phyloP scores from a whole-genome alignment of 2,888 invertebrate species.

The Mellilla xanthometata region DNA sequence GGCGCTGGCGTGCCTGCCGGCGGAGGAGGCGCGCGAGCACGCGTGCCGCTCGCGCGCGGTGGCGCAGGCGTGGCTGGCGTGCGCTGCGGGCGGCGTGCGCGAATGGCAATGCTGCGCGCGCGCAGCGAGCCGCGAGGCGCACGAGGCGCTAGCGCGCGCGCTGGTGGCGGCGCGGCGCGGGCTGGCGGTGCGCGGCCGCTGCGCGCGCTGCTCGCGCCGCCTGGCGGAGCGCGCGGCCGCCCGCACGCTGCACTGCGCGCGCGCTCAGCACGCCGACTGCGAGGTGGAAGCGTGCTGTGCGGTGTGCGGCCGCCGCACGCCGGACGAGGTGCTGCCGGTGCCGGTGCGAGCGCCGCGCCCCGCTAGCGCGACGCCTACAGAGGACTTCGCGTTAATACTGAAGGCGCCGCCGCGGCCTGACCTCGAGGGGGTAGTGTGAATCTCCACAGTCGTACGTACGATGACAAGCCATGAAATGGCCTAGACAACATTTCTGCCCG shows the following conservation, averaged over 20 bases:
- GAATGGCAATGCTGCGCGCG: constrained; percentile 47
- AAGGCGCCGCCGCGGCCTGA: constrained; percentile 70
- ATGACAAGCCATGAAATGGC: no score
- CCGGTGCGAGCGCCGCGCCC: constrained; percentile 38
- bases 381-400: constrained; percentile 48
- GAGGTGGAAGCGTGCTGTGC: constrained; percentile 49
- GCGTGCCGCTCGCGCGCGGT: constrained; percentile 45
- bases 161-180: constrained; percentile 54
- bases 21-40: constrained; percentile 48
- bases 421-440: constrained; percentile 62
- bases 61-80: constrained; percentile 46
- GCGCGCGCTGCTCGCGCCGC: constrained; percentile 51
- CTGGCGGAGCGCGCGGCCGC: constrained; percentile 40
- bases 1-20: constrained; percentile 59
- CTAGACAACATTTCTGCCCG: no score
- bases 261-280: constrained; percentile 60
- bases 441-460: no score
- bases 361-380: constrained; percentile 22
- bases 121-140: constrained; percentile 49
- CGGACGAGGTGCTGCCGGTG: constrained; percentile 32
- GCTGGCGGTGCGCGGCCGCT: constrained; percentile 56
- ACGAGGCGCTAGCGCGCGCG: constrained; percentile 55
- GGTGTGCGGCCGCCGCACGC: constrained; percentile 51
- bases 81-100: constrained; percentile 40
- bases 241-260: constrained; percentile 63